Evolutionary conservation across 2,888 invertebrate genomes (phyloP).

Genomic region (Chrysopilus asiliformis): DNA sequence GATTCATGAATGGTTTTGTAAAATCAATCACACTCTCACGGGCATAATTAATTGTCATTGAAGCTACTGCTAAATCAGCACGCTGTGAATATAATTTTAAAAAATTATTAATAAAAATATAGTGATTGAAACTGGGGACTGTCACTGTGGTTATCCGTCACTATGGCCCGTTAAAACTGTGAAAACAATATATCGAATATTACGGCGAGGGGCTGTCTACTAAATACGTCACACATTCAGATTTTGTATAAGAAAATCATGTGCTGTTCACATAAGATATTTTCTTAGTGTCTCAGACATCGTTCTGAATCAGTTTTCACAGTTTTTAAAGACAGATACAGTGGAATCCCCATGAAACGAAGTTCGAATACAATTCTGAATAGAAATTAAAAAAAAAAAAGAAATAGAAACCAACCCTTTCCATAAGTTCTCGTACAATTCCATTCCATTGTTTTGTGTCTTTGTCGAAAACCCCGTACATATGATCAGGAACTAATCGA

Average conservation of each 20-base stretch:
- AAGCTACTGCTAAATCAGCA: slow-evolving; percentile 77
- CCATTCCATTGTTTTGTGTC: slow-evolving; percentile 58
- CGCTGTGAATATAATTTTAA: slow-evolving; percentile 44
- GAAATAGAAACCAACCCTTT: slow-evolving; percentile 6
- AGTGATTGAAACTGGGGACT: too few relatives aligned
- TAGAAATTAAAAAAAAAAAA: too few relatives aligned
- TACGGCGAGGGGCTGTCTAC: too few relatives aligned
- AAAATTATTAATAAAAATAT: too few relatives aligned
- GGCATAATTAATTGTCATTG: slow-evolving; percentile 82
- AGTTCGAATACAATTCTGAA: too few relatives aligned
- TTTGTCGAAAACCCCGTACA: slow-evolving; percentile 53
- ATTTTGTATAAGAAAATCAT: background rate
- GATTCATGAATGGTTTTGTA: slow-evolving; percentile 84
- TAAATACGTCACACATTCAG: background rate
- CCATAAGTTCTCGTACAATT: slow-evolving; percentile 41
- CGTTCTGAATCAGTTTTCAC: background rate
- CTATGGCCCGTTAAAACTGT: too few relatives aligned
- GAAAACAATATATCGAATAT: too few relatives aligned
- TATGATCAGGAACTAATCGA: slow-evolving; percentile 48
- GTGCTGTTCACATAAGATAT: background rate
- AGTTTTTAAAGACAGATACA: background rate
- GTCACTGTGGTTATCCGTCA: too few relatives aligned
- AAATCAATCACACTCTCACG: slow-evolving; percentile 83
- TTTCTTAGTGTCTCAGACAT: background rate
- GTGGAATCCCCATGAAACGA: too few relatives aligned